These are phyloP conservation scores for Hormaphis cornu DNA, from an alignment of 1,140 invertebrate genomes.

Conservation along the genomic window DNA sequence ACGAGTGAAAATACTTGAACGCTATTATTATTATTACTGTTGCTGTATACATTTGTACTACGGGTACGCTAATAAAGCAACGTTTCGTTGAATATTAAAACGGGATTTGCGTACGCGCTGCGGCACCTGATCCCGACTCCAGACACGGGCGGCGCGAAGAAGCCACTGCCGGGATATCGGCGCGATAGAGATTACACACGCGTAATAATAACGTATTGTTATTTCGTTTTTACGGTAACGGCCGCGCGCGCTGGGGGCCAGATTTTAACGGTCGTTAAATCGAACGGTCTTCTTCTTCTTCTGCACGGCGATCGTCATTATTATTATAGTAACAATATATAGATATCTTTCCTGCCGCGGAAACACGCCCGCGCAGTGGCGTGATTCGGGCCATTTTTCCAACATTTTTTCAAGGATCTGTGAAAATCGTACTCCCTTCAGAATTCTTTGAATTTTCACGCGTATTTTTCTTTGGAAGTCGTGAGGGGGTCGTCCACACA, in stretches of 20 bases:
- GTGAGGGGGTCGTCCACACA: too few species aligned
- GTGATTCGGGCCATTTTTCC: background rate
- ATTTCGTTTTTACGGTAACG: slow-evolving; percentile 31
- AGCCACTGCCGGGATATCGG: too few species aligned
- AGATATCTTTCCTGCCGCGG: background rate
- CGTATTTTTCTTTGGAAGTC: too few species aligned
- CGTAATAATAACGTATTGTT: too few species aligned
- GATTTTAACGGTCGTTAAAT: slow-evolving; percentile 32
- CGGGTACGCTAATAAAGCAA: too few species aligned
- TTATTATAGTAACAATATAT: background rate
- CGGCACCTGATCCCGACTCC: slow-evolving; percentile 15
- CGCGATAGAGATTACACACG: slow-evolving; percentile 14
- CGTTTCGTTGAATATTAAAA: slow-evolving; percentile 16
- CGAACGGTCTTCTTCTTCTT: background rate
- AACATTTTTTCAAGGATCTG: background rate
- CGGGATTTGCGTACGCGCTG: background rate
- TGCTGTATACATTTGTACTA: too few species aligned
- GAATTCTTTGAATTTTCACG: too few species aligned
- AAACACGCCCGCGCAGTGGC: background rate
- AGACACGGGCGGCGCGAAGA: background rate
- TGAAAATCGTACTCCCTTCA: too few species aligned
- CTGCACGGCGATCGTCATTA: too few species aligned
- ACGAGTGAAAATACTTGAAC: too few species aligned
- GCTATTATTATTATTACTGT: too few species aligned
- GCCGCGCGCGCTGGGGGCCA: slow-evolving; percentile 9